Evolutionary conservation across 1,140 invertebrate genomes (phyloP), one percentile per base, ranked within the genome.

Genomic region (Bombus superbus): DNA sequence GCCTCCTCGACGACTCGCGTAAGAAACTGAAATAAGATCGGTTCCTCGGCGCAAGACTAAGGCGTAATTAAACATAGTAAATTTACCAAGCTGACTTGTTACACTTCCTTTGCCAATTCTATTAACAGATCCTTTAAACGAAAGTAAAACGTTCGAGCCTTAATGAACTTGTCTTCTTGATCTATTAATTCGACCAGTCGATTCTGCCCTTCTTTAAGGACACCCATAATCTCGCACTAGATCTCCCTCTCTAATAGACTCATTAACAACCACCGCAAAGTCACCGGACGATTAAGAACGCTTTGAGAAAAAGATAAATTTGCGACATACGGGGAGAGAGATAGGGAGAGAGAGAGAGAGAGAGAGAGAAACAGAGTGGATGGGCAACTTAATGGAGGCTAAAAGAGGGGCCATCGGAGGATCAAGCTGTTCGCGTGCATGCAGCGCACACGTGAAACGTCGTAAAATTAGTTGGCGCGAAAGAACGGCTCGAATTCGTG

Each of bases 401-500:
- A 40, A 71, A 71, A 40, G 32, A 40, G 47, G 32, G 75, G 35
- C 25, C 38, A 15, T 77, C 38, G 57, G 6, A 38, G 57, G 75
- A 78, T 64, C 57, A 66, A 64, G 75, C 40, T 22, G 11, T n/a
- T 66, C 78, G 81, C 81, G 72, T 83, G 81, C 32, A 42, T 73
- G 18, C 47, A 5, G 47, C 18, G 18, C 47, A 73, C 40, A 44
- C 81, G 44, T 42, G 62, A 44, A 25, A 6, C 44, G 44, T 83
- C 81, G 81, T 83, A 83, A 83, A 83, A 83, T 83, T 83, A 83
- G 74, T 77, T 76, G 47, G 74, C 73, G 74, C 81, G 44, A 83
- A 77, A 35, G 74, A 77, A 83, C 81, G 81, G 35, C 74, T 77
- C 81, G 81, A 77, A 83, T 77, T 53, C 81, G 73, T 68, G 81